Evolutionary conservation across 2,113 vertebrate species (phyloP), one percentile per base, ranked within the genome.

Genomic region (Pandion haliaetus): DNA sequence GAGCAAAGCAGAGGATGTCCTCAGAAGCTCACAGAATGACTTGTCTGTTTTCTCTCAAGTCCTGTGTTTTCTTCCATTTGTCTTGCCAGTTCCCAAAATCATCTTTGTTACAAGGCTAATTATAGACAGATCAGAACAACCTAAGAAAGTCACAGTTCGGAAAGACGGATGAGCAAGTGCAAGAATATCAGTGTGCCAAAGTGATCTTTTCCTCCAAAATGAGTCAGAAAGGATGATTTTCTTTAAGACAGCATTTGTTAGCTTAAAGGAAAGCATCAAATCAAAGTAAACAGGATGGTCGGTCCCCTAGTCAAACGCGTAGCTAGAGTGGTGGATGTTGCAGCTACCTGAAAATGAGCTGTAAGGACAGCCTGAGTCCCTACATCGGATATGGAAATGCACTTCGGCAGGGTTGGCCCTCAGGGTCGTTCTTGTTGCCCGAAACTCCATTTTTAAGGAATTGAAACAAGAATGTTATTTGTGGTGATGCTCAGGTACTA

Each of bases 351-450:
- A 26, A 88, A 87, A 59, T 3, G 70, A 69, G 66, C 63, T 0
- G 0, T 36, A 14, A n/a, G 38, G 67, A 31, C 40, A 28, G 50
- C 0, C 2, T 4, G 23, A 59, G n/a, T 54, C 32, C 42, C 45
- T 44, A 6, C 3, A 1, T 20, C 0, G 0, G 32, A 47, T 17
- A 19, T 8, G 42, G 50, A 34, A 71, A 73, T 3, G 1, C 3
- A 0, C n/a, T 45, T 40, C 9, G 55, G 31, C 65, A 49, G 29
- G 1, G 28, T 11, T 34, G 65, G 59, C 42, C 78, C 59, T 73
- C 45, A 4, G 36, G 29, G 44, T 38, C 9, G 0, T 29, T 40
- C 34, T 40, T 47, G 38, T 25, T 34, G 49, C 58, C 58, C 31
- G 23, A 62, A 79, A n/a, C 31, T 76, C 47, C 26, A 2, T 74